Evolutionary conservation across 2,797 vertebrate genomes (phyloP).

Genomic region (Holocentrus rufus): DNA sequence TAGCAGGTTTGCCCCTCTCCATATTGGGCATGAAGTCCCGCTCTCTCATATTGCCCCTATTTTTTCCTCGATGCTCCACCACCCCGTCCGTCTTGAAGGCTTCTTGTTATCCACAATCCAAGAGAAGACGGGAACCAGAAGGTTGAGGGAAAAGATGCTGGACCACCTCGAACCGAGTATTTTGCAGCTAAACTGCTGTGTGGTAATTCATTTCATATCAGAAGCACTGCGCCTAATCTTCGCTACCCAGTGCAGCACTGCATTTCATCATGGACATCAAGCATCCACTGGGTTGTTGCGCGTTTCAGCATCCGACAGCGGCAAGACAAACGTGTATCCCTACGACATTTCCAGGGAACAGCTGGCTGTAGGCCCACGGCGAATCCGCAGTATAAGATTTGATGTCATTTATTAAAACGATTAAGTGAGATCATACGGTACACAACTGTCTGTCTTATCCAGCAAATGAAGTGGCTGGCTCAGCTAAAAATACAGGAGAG

Average conservation of each 20-base stretch:
- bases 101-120: constrained; percentile 78
- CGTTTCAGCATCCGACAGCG: constrained; percentile 71
- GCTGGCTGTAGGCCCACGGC: constrained; percentile 53
- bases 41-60: constrained; percentile 92
- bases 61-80: constrained; percentile 95
- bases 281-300: constrained; percentile 63
- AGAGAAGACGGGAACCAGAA: constrained; percentile 65
- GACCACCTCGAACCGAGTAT: constrained; percentile 50
- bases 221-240: constrained; percentile 55
- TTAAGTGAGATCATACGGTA: constrained; percentile 74
- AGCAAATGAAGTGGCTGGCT: constrained; percentile 83
- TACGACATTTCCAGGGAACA: constrained; percentile 57
- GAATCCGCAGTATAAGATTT: constrained; percentile 65
- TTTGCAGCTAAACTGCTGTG: constrained; percentile 53
- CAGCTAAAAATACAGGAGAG: constrained; percentile 84
- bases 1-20: constrained; percentile 98
- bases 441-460: constrained; percentile 78
- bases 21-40: constrained; percentile 93
- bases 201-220: constrained; percentile 64
- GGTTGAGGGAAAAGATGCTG: constrained; percentile 45
- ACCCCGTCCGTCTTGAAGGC: constrained; percentile 90
- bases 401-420: constrained; percentile 75
- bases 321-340: constrained; percentile 53
- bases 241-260: constrained; percentile 68
- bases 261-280: constrained; percentile 71